Base-by-base conservation (phyloP, 2,113 vertebrate species). In the Theropithecus gelada region DNA sequence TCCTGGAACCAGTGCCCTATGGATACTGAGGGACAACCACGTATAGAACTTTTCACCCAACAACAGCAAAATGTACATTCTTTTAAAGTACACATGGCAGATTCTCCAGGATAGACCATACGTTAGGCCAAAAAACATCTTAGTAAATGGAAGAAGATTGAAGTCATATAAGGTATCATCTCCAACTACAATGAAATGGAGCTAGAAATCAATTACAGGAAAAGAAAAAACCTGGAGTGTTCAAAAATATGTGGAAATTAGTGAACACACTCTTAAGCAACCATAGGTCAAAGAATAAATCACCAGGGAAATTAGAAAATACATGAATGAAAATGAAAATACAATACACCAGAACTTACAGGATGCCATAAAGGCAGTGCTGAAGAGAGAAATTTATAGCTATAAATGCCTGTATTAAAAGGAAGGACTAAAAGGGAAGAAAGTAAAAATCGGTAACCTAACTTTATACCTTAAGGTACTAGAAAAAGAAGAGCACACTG, bases 131-230 rank as follows among this genome's bases (percentile, higher is more conserved):
- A 5, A 85, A 80, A 96, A 64, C 57, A 87, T 92, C 70, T 94
- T 57, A 88, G 17, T 45, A 70, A 83, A 79, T 94, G n/a, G 64
- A 84, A 88, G 61, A 96, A 92, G n/a, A 73, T 17, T 88, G 83
- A 96, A 92, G 25, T 92, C 43, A 38, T 55, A 14, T 23, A 38
- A 55, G 82, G 14, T 88, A 8, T 73, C 61, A 79, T 84, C 43
- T 66, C 32, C 57, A 88, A 6, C 88, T 25, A 88, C 20, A 32
- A 5, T 23, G 45, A 25, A 88, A 82, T 70, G 48, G 22, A 88
- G 18, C 30, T 45, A 57, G 43, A 88, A 91, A 72, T 90, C 50
- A 91, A 27, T 61, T 83, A 40, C 13, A n/a, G 43, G 52, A 83
- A 48, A 81, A 95, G 68, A 92, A 83, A 32, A 66, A 66, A 68